Evolutionary conservation across 2,797 vertebrate genomes (phyloP).

Genomic region (Sciurus carolinensis): DNA sequence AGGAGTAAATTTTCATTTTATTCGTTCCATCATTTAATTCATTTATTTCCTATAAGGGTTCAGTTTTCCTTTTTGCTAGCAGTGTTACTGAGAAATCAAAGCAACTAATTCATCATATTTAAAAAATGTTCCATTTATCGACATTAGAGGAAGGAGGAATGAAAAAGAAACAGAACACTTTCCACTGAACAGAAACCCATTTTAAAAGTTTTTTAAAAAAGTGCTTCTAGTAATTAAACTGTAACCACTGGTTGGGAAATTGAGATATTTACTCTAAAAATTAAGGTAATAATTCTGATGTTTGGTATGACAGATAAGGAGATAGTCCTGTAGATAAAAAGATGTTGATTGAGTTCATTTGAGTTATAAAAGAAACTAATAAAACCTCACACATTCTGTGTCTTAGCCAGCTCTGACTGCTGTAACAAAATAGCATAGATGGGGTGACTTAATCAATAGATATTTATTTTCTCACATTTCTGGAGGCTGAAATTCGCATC

Average conservation of each 20-base stretch:
- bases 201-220: slow-evolving; percentile 29
- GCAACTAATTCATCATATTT: slow-evolving; percentile 38
- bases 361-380: neutral
- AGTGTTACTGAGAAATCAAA: slow-evolving; percentile 60
- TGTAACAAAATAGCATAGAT: neutral
- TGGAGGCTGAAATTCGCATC: neutral
- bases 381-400: neutral
- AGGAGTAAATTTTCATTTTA: slow-evolving; percentile 10
- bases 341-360: neutral
- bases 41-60: slow-evolving; percentile 1
- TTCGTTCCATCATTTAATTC: slow-evolving; percentile 24
- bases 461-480: neutral
- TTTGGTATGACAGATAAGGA: slow-evolving; percentile 25
- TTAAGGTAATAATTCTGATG: neutral
- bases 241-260: neutral
- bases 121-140: slow-evolving; percentile 7
- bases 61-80: slow-evolving; percentile 46
- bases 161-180: slow-evolving; percentile 8
- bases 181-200: neutral
- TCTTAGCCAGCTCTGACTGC: neutral
- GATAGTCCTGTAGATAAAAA: neutral
- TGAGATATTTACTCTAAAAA: slow-evolving; percentile 17
- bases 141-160: neutral
- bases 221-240: neutral
- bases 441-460: neutral